phyloP scores from a whole-genome alignment of 2,888 invertebrate species.

The Thyatira batis region DNA sequence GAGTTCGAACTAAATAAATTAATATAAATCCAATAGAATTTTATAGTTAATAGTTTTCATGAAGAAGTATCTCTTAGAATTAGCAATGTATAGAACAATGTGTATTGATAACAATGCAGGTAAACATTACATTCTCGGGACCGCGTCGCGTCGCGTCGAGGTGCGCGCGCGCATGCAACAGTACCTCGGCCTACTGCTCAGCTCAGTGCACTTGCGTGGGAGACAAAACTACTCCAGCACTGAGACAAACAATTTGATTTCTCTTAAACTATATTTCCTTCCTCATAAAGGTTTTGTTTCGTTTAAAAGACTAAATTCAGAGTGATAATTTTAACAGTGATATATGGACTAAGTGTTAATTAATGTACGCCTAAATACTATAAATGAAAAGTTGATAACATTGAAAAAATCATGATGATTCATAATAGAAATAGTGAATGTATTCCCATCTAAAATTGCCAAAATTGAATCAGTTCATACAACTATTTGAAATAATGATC shows the following conservation, averaged over 20 bases:
- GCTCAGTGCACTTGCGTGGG: not conserved
- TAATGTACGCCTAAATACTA: not conserved
- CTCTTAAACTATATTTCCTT: no score
- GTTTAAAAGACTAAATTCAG: no score
- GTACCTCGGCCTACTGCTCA: not conserved
- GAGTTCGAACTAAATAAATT: no score
- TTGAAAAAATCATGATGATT: no score
- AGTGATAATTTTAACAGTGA: not conserved
- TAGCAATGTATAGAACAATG: constrained; percentile 37
- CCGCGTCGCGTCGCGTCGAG: not conserved
- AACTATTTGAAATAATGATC: not conserved
- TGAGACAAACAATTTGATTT: no score
- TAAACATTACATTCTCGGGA: constrained; percentile 45
- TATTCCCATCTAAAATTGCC: not conserved
- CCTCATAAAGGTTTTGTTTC: no score
- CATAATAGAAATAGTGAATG: not conserved
- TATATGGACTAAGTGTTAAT: not conserved
- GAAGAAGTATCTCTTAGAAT: constrained; percentile 30
- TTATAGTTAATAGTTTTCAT: not conserved
- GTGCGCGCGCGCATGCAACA: not conserved
- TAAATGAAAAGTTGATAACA: no score
- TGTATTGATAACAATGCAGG: constrained; percentile 28
- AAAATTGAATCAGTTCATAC: not conserved
- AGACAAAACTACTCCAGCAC: not conserved
- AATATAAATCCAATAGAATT: not conserved